A percentile compares a stretch with the other conserved stretches of the same genome.
phyloP scores from a whole-genome alignment of 2,797 vertebrate genomes.

The Podargus strigoides region DNA sequence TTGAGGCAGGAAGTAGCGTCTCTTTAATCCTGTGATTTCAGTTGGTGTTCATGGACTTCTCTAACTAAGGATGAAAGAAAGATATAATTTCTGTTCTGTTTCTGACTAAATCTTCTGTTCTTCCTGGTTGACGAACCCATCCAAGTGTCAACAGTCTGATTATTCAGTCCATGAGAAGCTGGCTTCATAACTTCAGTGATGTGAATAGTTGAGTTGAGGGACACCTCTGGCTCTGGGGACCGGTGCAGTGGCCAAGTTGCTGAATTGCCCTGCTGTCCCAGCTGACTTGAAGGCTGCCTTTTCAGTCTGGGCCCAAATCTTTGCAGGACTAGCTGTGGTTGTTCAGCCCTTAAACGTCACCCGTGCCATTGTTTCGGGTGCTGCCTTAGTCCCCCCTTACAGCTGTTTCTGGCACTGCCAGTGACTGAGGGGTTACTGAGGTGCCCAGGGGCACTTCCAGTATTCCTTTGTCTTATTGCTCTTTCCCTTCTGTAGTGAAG shows the following conservation, averaged over 20 bases:
- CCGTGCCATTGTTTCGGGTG: background rate
- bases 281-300: background rate
- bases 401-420: background rate
- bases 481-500: background rate
- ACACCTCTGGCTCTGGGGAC: rapidly evolving
- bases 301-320: background rate
- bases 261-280: background rate
- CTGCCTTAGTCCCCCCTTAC: background rate
- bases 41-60: background rate
- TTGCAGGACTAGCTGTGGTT: background rate
- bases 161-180: background rate
- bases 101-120: background rate
- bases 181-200: background rate
- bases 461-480: background rate
- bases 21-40: background rate
- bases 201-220: background rate
- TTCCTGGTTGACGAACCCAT: background rate
- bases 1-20: background rate
- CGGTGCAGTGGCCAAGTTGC: rapidly evolving
- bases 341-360: background rate
- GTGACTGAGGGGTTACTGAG: background rate
- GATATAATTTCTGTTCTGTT: background rate
- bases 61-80: background rate
- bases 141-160: rapidly evolving
- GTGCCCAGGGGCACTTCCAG: background rate